Conservation (phyloP, 2,113 vertebrate genomes). For the Cinclus cinclus region DNA sequence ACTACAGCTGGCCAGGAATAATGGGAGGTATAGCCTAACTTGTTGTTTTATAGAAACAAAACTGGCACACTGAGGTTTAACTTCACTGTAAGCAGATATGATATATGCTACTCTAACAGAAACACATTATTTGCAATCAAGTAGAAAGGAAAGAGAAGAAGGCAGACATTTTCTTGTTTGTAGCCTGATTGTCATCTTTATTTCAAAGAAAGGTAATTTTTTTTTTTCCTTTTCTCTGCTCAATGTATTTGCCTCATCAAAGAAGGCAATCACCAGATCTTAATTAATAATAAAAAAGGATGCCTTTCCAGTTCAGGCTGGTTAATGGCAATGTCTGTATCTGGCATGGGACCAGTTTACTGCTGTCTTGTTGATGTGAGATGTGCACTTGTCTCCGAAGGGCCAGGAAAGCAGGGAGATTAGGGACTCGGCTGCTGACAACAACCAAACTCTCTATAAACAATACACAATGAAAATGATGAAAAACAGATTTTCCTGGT, state of each 20-base stretch:
- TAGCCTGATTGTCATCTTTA: neutral
- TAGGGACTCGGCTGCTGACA: slow-evolving; percentile 60
- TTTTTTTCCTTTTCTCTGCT: neutral
- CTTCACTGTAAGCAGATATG: neutral
- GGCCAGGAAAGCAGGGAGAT: slow-evolving; percentile 65
- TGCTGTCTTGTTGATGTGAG: slow-evolving; percentile 61
- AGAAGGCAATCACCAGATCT: slow-evolving; percentile 45
- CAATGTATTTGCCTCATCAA: slow-evolving; percentile 7
- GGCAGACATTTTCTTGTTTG: neutral
- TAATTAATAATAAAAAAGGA: slow-evolving; percentile 52
- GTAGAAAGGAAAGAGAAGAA: neutral
- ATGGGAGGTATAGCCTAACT: neutral
- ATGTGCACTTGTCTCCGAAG: slow-evolving; percentile 53
- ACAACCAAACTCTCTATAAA: slow-evolving; percentile 71
- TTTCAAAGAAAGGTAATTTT: slow-evolving; percentile 1
- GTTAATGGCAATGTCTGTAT: slow-evolving; percentile 28
- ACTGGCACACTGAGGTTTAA: slow-evolving; percentile 13
- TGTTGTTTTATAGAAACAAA: neutral
- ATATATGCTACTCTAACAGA: neutral
- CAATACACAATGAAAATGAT: slow-evolving; percentile 69
- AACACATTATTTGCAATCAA: slow-evolving; percentile 14
- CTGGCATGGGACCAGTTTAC: slow-evolving; percentile 51
- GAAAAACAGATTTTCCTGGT: slow-evolving; percentile 57
- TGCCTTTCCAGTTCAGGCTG: neutral
- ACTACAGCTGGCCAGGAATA: neutral